These are phyloP conservation scores for Psittacus erithacus DNA, from an alignment of 2,113 vertebrate genomes.

Conservation along the genomic window DNA sequence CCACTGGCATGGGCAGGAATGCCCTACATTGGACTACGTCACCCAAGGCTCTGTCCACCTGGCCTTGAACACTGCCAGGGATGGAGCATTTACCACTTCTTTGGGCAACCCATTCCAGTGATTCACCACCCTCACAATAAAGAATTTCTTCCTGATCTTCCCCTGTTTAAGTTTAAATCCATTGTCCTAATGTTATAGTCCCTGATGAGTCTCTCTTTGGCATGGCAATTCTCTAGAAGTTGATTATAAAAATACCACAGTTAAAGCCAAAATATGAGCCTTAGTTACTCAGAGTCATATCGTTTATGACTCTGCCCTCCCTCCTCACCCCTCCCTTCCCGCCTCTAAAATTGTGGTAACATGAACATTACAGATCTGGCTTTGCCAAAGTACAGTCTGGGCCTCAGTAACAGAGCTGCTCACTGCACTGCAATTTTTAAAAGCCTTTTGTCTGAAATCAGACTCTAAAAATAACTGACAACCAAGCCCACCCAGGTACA, in stretches of 20 bases:
- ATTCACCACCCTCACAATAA: background rate
- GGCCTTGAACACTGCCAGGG: background rate
- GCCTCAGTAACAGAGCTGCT: background rate
- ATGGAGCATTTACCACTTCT: background rate
- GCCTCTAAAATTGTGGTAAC: background rate
- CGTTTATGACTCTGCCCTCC: background rate
- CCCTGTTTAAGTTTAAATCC: background rate
- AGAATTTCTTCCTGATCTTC: background rate
- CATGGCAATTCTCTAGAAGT: background rate
- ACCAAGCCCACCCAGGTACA: background rate
- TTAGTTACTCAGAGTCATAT: background rate
- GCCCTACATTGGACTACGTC: background rate
- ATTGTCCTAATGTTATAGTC: background rate
- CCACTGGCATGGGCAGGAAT: background rate
- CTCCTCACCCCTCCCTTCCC: background rate
- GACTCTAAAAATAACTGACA: background rate
- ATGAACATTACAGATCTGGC: background rate
- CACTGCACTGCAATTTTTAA: background rate
- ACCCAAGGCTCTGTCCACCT: background rate
- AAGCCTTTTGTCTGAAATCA: background rate
- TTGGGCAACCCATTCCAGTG: background rate
- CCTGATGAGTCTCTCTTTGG: background rate
- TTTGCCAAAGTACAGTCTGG: background rate
- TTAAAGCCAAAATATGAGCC: background rate
- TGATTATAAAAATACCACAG: background rate